A percentile compares a stretch with the other conserved stretches of the same genome.
Conservation (phyloP, 2,113 vertebrate species). For the Struthidea cinerea region DNA sequence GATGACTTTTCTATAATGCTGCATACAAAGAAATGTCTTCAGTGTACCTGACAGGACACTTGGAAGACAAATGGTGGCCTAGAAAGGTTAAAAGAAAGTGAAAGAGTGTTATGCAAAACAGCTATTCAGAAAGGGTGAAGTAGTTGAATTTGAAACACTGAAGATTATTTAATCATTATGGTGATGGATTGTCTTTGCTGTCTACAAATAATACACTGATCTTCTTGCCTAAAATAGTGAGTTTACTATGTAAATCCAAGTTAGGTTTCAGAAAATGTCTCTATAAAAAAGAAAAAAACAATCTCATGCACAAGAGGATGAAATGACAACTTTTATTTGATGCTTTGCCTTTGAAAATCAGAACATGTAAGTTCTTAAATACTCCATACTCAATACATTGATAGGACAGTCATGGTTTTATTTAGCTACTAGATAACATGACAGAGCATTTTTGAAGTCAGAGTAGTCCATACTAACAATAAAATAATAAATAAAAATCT, state of each 20-base stretch:
- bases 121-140: slow-evolving; percentile 3
- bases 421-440: background rate
- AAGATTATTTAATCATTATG: slow-evolving; percentile 31
- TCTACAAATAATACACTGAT: slow-evolving; percentile 40
- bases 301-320: background rate
- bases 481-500: background rate
- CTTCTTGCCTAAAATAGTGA: slow-evolving; percentile 8
- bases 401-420: background rate
- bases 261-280: background rate
- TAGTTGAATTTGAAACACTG: slow-evolving; percentile 48
- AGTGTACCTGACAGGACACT: slow-evolving; percentile 6
- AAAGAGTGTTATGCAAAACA: slow-evolving; percentile 45
- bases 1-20: slow-evolving; percentile 5
- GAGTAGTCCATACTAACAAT: background rate
- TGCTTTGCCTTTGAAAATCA: background rate
- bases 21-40: background rate
- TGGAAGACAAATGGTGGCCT: slow-evolving; percentile 51
- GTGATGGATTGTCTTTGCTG: slow-evolving; percentile 48
- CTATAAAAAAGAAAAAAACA: background rate
- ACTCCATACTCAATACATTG: background rate
- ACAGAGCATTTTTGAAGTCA: background rate
- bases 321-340: background rate
- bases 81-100: slow-evolving; percentile 39
- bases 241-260: slow-evolving; percentile 2
- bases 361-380: background rate